Evolutionary conservation across 2,113 vertebrate genomes (phyloP), one percentile per base, ranked within the genome.

Genomic region (Corythaeola cristata): DNA sequence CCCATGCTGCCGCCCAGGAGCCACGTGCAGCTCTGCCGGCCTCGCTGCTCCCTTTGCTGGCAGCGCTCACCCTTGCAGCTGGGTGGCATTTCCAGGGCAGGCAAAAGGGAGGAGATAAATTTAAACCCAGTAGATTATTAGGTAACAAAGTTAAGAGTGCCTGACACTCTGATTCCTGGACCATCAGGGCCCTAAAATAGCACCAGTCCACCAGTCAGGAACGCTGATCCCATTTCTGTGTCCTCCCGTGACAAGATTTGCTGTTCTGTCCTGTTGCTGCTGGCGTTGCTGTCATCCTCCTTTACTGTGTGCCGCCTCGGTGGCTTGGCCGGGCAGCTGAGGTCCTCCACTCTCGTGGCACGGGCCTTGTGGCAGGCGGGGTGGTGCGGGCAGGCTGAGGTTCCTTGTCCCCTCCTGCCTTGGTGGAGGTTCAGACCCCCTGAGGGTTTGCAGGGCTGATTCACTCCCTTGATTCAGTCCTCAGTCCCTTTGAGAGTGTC

Each of bases 271-370:
- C 47, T 3, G 2, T 16, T 39, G 62, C 74, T 85, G 91, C 68
- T 3, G 3, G 44, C 1, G 1, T 16, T 55, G 41, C 37, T 63
- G 64, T 53, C 2, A 1, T 30, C 11, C 24, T 44, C 16, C 47
- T 7, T 15, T 30, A 9, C 3, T 1, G 17, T 0, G 45, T 16
- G 2, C 15, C 2, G 18, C 55, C 72, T 16, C 3, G 5, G 73
- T 12, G 83, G 33, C 52, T 12, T 3, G 47, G 67, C 52, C 4
- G 2, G 41, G 14, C 39, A 1, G 18, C 62, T 20, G 81, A 41
- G 39, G n/a, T 49, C 27, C 53, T 16, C 62, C 1, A 21, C 58
- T 66, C 14, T 49, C 0, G 0, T 1, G 12, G 0, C 3, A 2
- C 6, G 44, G 45, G 19, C 49, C 44, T 52, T 37, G 3, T 35